Conservation (phyloP, 2,113 vertebrate species). For the Laticauda laticaudata region DNA sequence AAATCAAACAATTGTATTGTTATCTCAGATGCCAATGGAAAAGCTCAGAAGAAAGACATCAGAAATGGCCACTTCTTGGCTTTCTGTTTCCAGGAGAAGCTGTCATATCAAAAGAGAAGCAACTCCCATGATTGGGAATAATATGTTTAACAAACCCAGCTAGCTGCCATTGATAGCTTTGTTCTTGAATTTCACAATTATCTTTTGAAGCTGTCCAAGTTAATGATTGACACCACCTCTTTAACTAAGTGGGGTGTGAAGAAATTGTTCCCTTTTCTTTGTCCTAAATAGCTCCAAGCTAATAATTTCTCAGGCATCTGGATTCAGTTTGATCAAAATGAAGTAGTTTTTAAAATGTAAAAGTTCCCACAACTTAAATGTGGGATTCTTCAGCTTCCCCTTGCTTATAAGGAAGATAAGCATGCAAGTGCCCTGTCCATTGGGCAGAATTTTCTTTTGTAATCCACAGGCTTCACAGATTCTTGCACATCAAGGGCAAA, state of each 20-base stretch:
- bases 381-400: background rate
- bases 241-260: background rate
- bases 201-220: background rate
- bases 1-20: background rate
- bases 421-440: background rate
- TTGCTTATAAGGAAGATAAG: background rate
- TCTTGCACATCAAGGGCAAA: background rate
- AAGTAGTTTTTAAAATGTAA: background rate
- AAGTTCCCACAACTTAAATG: background rate
- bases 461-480: background rate
- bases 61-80: background rate
- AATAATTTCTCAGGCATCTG: background rate
- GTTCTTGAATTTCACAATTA: background rate
- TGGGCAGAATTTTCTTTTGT: background rate
- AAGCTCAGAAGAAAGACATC: background rate
- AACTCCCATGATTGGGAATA: background rate
- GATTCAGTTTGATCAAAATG: background rate
- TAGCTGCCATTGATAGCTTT: background rate
- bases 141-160: background rate
- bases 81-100: background rate
- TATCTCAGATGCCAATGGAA: background rate
- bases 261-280: background rate
- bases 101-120: background rate
- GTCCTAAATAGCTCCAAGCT: background rate
- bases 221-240: background rate